Evolutionary conservation across 1,140 invertebrate genomes (phyloP), one percentile per base, ranked within the genome.

Genomic region (Eulimnadia texana): DNA sequence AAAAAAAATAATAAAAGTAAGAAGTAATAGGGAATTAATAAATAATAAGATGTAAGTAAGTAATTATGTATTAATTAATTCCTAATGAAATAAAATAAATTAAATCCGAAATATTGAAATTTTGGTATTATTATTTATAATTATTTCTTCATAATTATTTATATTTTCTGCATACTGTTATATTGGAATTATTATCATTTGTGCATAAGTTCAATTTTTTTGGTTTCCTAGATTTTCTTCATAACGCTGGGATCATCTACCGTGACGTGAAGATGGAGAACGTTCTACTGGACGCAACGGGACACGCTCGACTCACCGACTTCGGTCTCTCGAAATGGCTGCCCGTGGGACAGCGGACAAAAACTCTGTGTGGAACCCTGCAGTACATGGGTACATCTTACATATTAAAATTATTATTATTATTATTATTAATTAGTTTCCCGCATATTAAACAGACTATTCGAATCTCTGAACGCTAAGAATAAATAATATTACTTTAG

Each of bases 251-350:
- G 50, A 81, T 94, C 50, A 88, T 94, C 64, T 91, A 92, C 72
- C 80, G 91, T 66, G 90, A 95, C 76, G 72, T 93, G 56, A 95
- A 94, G 76, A 83, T 90, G 65, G 88, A 93, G 73, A 94, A 94
- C 74, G 83, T 94, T 65, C 73, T 95, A n/a, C 74, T 94, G 59
- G 87, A 93, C 69, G 75, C 11, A 76, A 85, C 59, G 84, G 83
- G 51, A 87, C 94, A 73, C 10, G 42, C 25, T 24, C 29, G 52
- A 22, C 69, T 95, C 16, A 90, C 86, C 55, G 92, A 95, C 73
- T 96, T 95, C 76, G 91, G 92, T n/a, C 76, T 95, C 33, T 86
- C 90, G 60, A 95, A 94, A 79, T 92, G 90, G 88, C 74, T 94
- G 47, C 78, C 80, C 47, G 76, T 81, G 57, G 84, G 85, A 20